These are phyloP conservation scores for Latrodectus elegans DNA, from an alignment of 2,888 invertebrate genomes.

Conservation along the genomic window DNA sequence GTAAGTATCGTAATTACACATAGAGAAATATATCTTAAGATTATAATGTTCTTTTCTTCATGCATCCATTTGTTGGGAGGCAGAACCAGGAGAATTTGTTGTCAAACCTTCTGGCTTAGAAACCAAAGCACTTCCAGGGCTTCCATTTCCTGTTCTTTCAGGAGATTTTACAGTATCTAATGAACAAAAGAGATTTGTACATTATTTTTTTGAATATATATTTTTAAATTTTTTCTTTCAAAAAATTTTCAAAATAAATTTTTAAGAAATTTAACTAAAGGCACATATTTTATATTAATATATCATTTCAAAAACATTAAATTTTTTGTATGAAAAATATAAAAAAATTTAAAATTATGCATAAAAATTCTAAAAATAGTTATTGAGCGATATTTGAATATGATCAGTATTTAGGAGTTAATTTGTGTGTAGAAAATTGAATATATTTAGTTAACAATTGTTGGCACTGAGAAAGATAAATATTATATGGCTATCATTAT, in stretches of 20 bases:
- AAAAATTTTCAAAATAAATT: neutral
- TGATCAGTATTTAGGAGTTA: neutral
- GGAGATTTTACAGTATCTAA: slow-evolving; percentile 34
- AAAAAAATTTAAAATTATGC: neutral
- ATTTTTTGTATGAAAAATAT: neutral
- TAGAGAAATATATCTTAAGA: too few species aligned
- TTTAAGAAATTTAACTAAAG: neutral
- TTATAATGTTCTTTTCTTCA: neutral
- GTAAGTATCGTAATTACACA: too few species aligned
- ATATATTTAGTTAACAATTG: too few species aligned
- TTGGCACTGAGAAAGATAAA: too few species aligned
- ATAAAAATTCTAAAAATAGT: neutral
- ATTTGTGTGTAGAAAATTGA: too few species aligned
- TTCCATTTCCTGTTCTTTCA: slow-evolving; percentile 34
- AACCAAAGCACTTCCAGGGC: neutral
- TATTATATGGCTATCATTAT: too few species aligned
- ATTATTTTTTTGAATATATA: neutral
- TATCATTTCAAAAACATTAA: neutral
- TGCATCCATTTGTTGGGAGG: neutral
- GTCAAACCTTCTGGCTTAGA: slow-evolving; percentile 14
- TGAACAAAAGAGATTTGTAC: neutral
- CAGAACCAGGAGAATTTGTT: slow-evolving; percentile 12
- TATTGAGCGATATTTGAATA: neutral
- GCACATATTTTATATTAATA: neutral
- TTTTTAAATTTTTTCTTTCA: neutral